phyloP scores from a whole-genome alignment of 2,888 invertebrate species.

The Caenorhabditis sinica region DNA sequence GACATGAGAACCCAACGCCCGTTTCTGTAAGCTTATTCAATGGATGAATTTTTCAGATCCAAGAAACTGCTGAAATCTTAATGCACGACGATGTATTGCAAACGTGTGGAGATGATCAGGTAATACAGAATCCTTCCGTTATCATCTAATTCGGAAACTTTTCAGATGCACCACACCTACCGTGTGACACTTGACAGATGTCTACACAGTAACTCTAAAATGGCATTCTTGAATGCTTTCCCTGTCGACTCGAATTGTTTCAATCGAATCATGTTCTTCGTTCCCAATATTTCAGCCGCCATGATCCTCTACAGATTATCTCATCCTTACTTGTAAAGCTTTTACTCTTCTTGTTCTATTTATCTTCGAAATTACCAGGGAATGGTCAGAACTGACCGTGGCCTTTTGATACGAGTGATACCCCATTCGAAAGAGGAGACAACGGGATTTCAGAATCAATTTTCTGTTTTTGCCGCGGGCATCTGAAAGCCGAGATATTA shows the following conservation, averaged over 20 bases:
- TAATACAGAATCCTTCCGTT: not conserved
- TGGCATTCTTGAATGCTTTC: slow-evolving; percentile 54
- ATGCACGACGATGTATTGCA: slow-evolving; percentile 68
- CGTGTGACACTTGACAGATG: slow-evolving; percentile 64
- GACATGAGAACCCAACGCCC: no score
- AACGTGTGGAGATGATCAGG: slow-evolving; percentile 64
- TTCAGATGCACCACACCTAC: slow-evolving; percentile 65
- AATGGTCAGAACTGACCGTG: no score
- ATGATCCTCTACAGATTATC: slow-evolving; percentile 64
- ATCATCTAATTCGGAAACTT: not conserved
- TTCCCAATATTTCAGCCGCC: slow-evolving; percentile 58
- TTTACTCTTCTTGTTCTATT: slow-evolving; percentile 6
- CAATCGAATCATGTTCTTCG: slow-evolving; percentile 57
- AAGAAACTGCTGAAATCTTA: slow-evolving; percentile 63
- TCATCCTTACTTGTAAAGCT: slow-evolving; percentile 51
- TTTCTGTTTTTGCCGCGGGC: no score
- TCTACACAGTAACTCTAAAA: slow-evolving; percentile 50
- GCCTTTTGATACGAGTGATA: no score
- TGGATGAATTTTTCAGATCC: slow-evolving; percentile 36
- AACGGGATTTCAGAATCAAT: no score
- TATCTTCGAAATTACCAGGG: no score
- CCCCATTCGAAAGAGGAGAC: no score
- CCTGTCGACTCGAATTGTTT: slow-evolving; percentile 54
- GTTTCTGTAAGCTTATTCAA: no score
- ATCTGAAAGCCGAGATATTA: no score